Evolutionary conservation across 2,113 vertebrate species (phyloP).

Genomic region (Hucho hucho): DNA sequence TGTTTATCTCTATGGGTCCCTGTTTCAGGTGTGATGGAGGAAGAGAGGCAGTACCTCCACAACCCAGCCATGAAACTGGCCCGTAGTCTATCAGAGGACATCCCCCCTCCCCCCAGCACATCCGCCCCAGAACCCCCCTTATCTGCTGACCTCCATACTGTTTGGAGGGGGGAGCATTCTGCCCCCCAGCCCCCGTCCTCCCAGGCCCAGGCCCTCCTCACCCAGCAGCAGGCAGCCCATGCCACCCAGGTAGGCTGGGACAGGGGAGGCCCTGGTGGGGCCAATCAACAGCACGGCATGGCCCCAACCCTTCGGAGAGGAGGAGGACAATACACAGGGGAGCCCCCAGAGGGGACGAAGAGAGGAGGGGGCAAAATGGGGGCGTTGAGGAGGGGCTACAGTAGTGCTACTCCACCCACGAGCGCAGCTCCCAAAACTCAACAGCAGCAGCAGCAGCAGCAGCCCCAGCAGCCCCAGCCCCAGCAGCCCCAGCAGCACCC

Average conservation of each 20-base stretch:
- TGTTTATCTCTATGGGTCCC: constrained; percentile 8
- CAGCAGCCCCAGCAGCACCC: constrained; percentile 48
- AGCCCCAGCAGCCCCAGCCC: constrained; percentile 52
- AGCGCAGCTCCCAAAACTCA: constrained; percentile 67
- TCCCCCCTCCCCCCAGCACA: constrained; percentile 88
- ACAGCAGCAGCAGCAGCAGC: constrained; percentile 55
- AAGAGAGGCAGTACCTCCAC: constrained; percentile 85
- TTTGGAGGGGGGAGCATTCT: constrained; percentile 62
- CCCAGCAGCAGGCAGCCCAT: constrained; percentile 62
- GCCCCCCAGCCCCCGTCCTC: constrained; percentile 61
- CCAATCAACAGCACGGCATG: constrained; percentile 59
- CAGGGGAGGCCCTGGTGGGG: constrained; percentile 52
- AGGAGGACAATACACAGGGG: constrained; percentile 24
- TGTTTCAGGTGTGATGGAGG: constrained; percentile 81
- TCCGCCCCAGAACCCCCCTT: constrained; percentile 87
- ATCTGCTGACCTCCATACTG: constrained; percentile 77
- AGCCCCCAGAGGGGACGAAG: constrained; percentile 53
- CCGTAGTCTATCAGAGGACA: constrained; percentile 86
- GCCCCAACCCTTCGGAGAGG: constrained; percentile 67
- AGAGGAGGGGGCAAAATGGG: constrained; percentile 75
- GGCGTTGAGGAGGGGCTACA: constrained; percentile 74
- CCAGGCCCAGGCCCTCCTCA: constrained; percentile 59
- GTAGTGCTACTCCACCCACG: constrained; percentile 75
- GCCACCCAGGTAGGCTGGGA: constrained; percentile 61
- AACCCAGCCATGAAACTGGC: constrained; percentile 88